Evolutionary conservation across 2,797 vertebrate species (phyloP), one percentile per base, ranked within the genome.

Genomic region (Eulemur coronatus): DNA sequence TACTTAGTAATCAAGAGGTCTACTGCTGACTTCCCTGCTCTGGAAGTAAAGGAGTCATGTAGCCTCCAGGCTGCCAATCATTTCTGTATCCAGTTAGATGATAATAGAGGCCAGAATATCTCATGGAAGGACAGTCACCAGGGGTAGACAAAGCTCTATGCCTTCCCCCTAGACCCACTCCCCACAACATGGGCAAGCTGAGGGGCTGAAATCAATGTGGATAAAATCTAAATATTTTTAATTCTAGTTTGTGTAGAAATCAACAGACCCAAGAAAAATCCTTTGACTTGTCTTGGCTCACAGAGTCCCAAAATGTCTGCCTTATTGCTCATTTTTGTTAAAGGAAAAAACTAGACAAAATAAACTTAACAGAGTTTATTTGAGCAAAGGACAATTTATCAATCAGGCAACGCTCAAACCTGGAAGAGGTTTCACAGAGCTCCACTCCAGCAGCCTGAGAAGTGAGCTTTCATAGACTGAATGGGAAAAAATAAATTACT

Each of bases 201-300:
- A 63, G 26, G 28, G 33, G 30, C 35, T 94, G 28, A 26, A 84
- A 81, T 67, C 17, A 63, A 52, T 70, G 10, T 67, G n/a, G 2
- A 2, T 46, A 11, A 93, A 76, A 43, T 33, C 3, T 33, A 93
- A 57, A 43, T 76, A 28, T 15, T 35, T 35, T 15, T 69, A 87
- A 84, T 76, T 57, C 15, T 35, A 55, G 63, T 73, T 93, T 93
- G n/a, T 48, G 2, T n/a, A 78, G 41, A 92, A 46, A 82, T 52
- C 9, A 90, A 75, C 35, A 30, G 22, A 55, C 14, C 4, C 26
- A 43, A n/a, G 24, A 30, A 86, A 92, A 93, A 46, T 6, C 26
- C 8, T 81, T 26, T 41, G 11, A n/a, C 35, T 89, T 87, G 5
- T 65, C 30, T 81, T 33, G 50, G 22, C 41, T 35, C 33, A 18